Conservation (phyloP, 2,113 vertebrate species). For the Perccottus glenii region DNA sequence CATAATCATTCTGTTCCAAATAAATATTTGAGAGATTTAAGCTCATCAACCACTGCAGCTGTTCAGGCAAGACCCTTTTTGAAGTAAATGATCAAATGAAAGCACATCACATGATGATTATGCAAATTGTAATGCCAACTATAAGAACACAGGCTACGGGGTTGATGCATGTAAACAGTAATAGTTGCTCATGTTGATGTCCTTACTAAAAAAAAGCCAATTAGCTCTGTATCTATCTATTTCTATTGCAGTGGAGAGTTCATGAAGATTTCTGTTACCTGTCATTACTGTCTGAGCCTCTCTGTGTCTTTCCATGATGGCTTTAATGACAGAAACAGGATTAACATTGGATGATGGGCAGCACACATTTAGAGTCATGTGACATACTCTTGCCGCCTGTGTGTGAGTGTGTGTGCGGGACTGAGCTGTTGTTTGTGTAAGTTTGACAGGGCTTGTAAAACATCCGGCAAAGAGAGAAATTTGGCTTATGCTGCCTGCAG, state of each 20-base stretch:
- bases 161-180: conserved; percentile 6
- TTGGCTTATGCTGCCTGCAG: conserved; percentile 54
- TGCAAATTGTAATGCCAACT: neutral
- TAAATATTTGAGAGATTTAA: neutral
- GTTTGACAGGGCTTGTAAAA: conserved; percentile 46
- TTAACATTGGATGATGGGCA: conserved; percentile 47
- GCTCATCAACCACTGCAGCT: neutral
- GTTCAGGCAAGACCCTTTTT: neutral
- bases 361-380: conserved; percentile 21
- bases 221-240: conserved; percentile 19
- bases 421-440: conserved; percentile 34
- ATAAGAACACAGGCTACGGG: neutral
- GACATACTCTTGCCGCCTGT: conserved; percentile 11
- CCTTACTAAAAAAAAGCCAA: conserved; percentile 13
- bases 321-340: conserved; percentile 77
- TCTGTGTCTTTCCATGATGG: conserved; percentile 76
- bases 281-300: conserved; percentile 72
- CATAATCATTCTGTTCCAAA: conserved; percentile 7
- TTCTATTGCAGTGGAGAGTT: conserved; percentile 34
- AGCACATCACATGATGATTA: neutral
- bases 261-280: conserved; percentile 70
- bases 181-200: conserved; percentile 11
- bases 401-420: conserved; percentile 1
- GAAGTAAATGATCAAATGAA: neutral
- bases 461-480: conserved; percentile 45